A percentile compares a stretch with the other conserved stretches of the same genome.
Conservation (phyloP, 92 coral and sea anemone genomes). For the Isaurus tuberculatus region DNA sequence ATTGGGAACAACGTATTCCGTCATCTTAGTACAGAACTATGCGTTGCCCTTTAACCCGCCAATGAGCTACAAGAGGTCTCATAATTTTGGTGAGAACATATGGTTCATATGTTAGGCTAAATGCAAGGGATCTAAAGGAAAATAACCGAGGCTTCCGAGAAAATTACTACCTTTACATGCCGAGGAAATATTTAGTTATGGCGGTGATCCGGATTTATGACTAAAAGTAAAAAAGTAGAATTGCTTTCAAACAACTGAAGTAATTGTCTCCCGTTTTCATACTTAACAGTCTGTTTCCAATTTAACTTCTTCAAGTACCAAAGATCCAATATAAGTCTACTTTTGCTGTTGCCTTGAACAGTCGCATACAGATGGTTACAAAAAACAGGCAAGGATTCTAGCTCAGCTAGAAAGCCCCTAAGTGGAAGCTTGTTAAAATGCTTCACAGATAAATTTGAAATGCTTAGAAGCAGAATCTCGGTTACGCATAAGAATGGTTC, state of each 20-base stretch:
- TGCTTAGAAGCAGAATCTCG: too few relatives aligned
- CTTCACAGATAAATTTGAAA: too few relatives aligned
- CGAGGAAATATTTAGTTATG: not conserved
- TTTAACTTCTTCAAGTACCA: constrained; percentile 52
- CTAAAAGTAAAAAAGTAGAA: not conserved
- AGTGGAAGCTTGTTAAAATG: too few relatives aligned
- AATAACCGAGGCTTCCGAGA: not conserved
- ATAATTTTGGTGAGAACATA: not conserved
- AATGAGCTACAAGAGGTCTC: not conserved
- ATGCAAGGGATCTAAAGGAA: not conserved
- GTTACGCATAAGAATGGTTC: too few relatives aligned
- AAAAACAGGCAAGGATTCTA: not conserved
- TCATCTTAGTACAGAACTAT: not conserved
- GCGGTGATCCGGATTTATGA: not conserved
- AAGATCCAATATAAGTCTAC: constrained; percentile 48
- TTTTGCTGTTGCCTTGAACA: constrained; percentile 35
- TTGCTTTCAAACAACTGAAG: not conserved
- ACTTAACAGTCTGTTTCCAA: constrained; percentile 33
- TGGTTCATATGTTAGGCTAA: not conserved
- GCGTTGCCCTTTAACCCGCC: not conserved
- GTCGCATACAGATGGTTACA: constrained; percentile 25
- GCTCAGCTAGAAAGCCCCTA: too few relatives aligned
- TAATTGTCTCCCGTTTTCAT: not conserved
- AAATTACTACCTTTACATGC: not conserved
- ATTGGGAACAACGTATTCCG: not conserved